Evolutionary conservation across 2,113 vertebrate genomes (phyloP).

Genomic region (Dascyllus trimaculatus): DNA sequence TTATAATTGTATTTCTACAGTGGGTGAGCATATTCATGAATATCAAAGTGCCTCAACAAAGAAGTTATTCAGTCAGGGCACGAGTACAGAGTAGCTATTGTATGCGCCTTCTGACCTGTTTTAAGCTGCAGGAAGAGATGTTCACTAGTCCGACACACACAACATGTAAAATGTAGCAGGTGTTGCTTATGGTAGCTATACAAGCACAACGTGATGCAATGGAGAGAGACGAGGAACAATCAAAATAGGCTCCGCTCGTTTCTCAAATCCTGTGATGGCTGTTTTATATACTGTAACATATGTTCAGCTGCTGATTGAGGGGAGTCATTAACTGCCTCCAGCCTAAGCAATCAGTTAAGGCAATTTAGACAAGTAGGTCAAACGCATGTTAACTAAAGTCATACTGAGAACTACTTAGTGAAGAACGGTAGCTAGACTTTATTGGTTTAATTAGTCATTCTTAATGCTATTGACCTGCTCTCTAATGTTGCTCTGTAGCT

Average conservation of each 20-base stretch:
- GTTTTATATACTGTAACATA: slow-evolving; percentile 14
- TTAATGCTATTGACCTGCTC: slow-evolving; percentile 66
- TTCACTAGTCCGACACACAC: neutral
- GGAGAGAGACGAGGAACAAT: neutral
- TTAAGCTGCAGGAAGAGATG: slow-evolving; percentile 20
- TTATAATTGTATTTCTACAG: slow-evolving; percentile 72
- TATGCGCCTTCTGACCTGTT: slow-evolving; percentile 20
- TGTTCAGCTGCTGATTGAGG: slow-evolving; percentile 24
- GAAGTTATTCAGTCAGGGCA: slow-evolving; percentile 35
- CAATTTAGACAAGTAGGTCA: slow-evolving; percentile 55
- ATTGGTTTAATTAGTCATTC: slow-evolving; percentile 69
- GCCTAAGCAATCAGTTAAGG: slow-evolving; percentile 23
- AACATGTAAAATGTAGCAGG: neutral
- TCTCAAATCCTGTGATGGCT: neutral
- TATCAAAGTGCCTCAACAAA: slow-evolving; percentile 62
- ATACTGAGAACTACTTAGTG: slow-evolving; percentile 27
- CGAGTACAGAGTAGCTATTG: slow-evolving; percentile 8
- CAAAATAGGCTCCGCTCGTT: neutral
- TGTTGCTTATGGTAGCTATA: neutral
- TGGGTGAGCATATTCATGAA: slow-evolving; percentile 72
- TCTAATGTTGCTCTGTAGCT: slow-evolving; percentile 34
- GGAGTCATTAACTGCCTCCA: slow-evolving; percentile 13
- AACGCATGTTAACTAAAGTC: slow-evolving; percentile 39
- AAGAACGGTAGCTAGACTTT: slow-evolving; percentile 47
- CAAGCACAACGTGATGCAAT: neutral